Conservation (phyloP, 1,140 invertebrate species). For the Drosophila kurseongensis region DNA sequence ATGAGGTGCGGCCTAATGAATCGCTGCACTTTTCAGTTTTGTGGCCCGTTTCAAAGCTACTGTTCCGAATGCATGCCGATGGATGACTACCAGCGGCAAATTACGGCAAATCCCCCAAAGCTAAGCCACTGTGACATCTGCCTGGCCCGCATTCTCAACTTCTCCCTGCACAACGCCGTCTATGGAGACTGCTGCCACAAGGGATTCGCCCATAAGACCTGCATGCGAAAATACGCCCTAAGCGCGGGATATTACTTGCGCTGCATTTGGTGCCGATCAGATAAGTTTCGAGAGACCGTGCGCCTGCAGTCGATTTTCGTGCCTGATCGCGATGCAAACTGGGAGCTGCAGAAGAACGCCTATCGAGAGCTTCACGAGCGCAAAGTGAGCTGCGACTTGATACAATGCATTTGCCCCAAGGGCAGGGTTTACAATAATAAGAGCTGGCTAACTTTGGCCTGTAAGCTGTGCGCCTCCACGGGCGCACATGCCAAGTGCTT, state of each 20-base stretch:
- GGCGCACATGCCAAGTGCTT: slow-evolving; percentile 47
- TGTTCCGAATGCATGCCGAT: no score
- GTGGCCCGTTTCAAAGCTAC: no score
- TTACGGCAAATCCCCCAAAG: slow-evolving; percentile 22
- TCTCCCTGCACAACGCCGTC: slow-evolving; percentile 5
- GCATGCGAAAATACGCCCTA: slow-evolving; percentile 61
- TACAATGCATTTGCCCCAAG: slow-evolving; percentile 46
- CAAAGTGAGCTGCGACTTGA: slow-evolving; percentile 38
- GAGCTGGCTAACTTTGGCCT: slow-evolving; percentile 31
- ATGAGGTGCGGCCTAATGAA: no score
- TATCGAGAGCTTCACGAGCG: slow-evolving; percentile 60
- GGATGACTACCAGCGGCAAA: slow-evolving; percentile 23
- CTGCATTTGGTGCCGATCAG: slow-evolving; percentile 66
- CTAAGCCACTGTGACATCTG: slow-evolving; percentile 55
- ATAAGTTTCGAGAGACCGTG: slow-evolving; percentile 52
- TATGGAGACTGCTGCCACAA: slow-evolving; percentile 65
- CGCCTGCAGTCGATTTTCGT: slow-evolving; percentile 64
- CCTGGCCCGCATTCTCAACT: slow-evolving; percentile 15
- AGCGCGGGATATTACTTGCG: slow-evolving; percentile 67
- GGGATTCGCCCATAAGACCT: slow-evolving; percentile 61
- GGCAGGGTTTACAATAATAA: slow-evolving; percentile 41
- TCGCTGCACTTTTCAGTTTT: no score
- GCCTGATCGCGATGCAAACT: slow-evolving; percentile 71
- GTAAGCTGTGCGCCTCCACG: slow-evolving; percentile 40
- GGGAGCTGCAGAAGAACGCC: slow-evolving; percentile 58